A percentile compares a stretch with the other conserved stretches of the same genome.
Conservation (phyloP, 2,797 vertebrate genomes). For the Hydrophis major region DNA sequence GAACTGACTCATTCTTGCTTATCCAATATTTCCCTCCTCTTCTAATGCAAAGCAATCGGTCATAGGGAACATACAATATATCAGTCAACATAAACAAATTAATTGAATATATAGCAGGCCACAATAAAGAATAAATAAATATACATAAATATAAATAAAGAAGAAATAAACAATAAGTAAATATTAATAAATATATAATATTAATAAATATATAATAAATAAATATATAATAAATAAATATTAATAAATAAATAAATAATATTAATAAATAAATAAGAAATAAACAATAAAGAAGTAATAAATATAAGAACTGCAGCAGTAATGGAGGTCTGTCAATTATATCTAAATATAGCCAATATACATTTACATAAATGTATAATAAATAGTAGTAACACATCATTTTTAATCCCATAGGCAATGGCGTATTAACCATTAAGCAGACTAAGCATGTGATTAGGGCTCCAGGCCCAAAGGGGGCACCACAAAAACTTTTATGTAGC, state of each 20-base stretch:
- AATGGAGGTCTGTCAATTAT: slow-evolving; percentile 37
- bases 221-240: no score
- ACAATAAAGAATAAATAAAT: slow-evolving; percentile 42
- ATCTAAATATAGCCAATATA: neutral
- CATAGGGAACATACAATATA: slow-evolving; percentile 54
- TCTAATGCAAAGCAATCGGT: slow-evolving; percentile 62
- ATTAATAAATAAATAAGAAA: no score
- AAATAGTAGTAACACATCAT: slow-evolving; percentile 5
- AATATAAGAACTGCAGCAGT: slow-evolving; percentile 35
- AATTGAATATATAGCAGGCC: slow-evolving; percentile 48
- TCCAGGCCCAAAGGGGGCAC: no score
- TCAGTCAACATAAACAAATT: slow-evolving; percentile 56
- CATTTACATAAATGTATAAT: neutral
- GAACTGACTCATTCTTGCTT: slow-evolving; percentile 61
- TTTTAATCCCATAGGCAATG: neutral
- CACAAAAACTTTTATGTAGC: no score
- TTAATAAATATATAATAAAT: no score
- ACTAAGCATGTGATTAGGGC: no score
- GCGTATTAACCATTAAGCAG: no score
- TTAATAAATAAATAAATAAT: no score
- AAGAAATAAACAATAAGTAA: no score
- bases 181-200: no score
- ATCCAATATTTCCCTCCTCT: slow-evolving; percentile 41
- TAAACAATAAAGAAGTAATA: slow-evolving; percentile 34
- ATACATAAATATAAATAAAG: neutral